Conservation (phyloP, 2,113 vertebrate species). For the Planiliza haematocheilus region DNA sequence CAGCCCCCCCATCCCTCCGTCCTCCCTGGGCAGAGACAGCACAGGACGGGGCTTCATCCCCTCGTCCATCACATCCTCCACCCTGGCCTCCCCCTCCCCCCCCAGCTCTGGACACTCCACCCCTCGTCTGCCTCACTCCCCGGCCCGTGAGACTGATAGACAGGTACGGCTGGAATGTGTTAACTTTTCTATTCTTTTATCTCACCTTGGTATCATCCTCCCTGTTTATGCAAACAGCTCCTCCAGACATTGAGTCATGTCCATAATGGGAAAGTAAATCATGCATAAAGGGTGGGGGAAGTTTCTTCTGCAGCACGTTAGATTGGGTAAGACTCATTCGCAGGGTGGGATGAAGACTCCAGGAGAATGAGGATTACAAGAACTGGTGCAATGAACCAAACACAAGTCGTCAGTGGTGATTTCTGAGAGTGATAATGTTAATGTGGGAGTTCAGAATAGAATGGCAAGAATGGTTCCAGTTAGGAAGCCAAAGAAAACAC, state of each 20-base stretch:
- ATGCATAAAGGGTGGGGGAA: conserved; percentile 7
- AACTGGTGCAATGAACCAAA: conserved; percentile 11
- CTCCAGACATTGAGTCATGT: conserved; percentile 56
- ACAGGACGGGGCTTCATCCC: conserved; percentile 87
- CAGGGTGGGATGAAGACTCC: not conserved
- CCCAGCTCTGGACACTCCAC: conserved; percentile 94
- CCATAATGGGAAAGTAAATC: conserved; percentile 33
- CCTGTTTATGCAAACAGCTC: conserved; percentile 50
- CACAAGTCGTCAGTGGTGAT: not conserved
- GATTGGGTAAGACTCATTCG: conserved; percentile 13
- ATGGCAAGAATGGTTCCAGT: not conserved
- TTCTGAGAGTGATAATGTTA: conserved; percentile 4
- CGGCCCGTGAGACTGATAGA: conserved; percentile 88
- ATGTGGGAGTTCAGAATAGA: conserved; percentile 7
- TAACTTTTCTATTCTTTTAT: conserved; percentile 19
- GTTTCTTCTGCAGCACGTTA: not conserved
- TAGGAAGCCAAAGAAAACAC: not conserved
- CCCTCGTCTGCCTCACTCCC: conserved; percentile 90
- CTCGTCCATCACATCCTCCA: conserved; percentile 92
- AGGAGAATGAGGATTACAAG: not conserved
- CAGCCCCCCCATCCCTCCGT: conserved; percentile 85
- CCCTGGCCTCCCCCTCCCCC: conserved; percentile 92
- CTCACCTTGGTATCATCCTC: conserved; percentile 9
- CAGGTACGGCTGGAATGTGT: conserved; percentile 72
- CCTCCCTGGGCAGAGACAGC: conserved; percentile 81